phyloP scores from a whole-genome alignment of 2,888 invertebrate species.

The Erebia aethiops region DNA sequence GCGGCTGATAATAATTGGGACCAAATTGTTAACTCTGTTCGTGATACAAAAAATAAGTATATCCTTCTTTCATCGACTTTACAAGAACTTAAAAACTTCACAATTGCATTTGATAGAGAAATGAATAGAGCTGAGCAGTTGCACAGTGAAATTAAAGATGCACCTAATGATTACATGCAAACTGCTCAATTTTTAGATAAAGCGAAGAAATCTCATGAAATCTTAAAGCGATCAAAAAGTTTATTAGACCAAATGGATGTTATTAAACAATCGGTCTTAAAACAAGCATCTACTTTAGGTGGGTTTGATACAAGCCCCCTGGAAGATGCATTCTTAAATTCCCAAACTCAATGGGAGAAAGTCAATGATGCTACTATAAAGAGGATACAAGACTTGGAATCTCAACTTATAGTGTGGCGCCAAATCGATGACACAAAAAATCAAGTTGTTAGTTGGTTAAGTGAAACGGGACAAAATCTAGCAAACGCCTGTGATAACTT shows the following conservation, averaged over 20 bases:
- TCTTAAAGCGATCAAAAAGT: constrained; percentile 88
- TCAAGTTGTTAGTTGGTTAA: constrained; percentile 92
- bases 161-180: constrained; percentile 88
- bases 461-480: constrained; percentile 90
- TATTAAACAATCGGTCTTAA: constrained; percentile 87
- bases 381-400: constrained; percentile 91
- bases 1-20: constrained; percentile 92
- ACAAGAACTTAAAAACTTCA: constrained; percentile 89
- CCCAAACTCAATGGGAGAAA: constrained; percentile 87
- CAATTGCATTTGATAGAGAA: constrained; percentile 87
- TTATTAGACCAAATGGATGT: constrained; percentile 90
- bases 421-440: constrained; percentile 94
- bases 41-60: constrained; percentile 89
- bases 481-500: constrained; percentile 89
- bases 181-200: constrained; percentile 88
- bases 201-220: constrained; percentile 89
- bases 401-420: constrained; percentile 95
- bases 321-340: constrained; percentile 83
- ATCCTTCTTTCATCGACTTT: constrained; percentile 88
- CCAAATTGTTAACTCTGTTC: constrained; percentile 88
- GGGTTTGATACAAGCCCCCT: constrained; percentile 85
- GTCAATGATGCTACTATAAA: constrained; percentile 88
- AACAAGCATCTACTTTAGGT: constrained; percentile 87
- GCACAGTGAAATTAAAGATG: constrained; percentile 84
- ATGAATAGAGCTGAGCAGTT: constrained; percentile 87